Conservation (phyloP, 2,113 vertebrate genomes). For the Hemichromis elongatus region DNA sequence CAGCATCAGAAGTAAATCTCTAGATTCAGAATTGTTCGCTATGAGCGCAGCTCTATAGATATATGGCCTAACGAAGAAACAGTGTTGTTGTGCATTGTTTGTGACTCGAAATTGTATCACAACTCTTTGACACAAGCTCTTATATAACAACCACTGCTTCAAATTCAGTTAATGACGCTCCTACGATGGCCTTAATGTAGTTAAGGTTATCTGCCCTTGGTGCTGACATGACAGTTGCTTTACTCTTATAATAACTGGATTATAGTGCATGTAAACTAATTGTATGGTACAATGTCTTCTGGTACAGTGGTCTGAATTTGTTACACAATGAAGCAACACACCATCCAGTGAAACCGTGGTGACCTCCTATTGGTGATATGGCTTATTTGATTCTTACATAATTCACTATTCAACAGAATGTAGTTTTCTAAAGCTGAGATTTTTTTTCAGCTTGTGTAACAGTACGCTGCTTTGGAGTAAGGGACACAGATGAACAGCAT, state of each 20-base stretch:
- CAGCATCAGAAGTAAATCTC: not conserved
- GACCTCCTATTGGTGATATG: not conserved
- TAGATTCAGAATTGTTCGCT: not conserved
- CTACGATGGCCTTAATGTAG: not conserved
- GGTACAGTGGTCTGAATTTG: not conserved
- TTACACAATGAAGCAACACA: not conserved
- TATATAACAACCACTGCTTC: not conserved
- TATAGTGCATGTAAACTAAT: not conserved
- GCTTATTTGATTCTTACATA: not conserved
- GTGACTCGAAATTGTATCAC: not conserved
- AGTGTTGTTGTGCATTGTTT: not conserved
- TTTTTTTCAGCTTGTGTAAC: not conserved
- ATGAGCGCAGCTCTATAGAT: not conserved
- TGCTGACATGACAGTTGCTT: not conserved
- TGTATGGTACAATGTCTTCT: not conserved
- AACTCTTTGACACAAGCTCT: not conserved
- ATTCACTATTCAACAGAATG: not conserved
- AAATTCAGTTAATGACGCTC: not conserved
- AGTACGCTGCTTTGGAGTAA: not conserved
- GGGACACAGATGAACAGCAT: conserved; percentile 46
- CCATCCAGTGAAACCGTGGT: not conserved
- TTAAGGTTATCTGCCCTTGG: not conserved
- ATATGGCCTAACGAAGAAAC: not conserved
- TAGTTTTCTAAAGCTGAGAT: not conserved
- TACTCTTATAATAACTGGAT: not conserved